Evolutionary conservation across 2,888 invertebrate species (phyloP).

Genomic region (Gymnocheta viridis): DNA sequence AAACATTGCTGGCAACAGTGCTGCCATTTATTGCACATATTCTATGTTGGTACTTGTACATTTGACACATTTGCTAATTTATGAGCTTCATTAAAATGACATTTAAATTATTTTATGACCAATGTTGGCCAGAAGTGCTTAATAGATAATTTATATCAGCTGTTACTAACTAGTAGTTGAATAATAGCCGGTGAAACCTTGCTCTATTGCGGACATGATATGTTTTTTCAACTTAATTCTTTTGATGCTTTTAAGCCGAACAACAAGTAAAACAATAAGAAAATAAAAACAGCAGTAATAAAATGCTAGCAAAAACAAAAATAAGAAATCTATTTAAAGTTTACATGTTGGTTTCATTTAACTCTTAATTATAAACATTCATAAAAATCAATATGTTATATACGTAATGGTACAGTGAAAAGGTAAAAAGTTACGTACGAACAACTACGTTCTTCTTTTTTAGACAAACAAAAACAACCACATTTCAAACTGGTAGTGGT

Average conservation of each 20-base stretch:
- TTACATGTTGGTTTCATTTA: no score
- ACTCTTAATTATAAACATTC: no score
- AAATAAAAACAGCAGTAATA: background rate
- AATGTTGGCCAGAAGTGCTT: conserved; percentile 68
- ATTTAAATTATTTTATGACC: conserved; percentile 71
- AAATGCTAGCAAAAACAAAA: conserved; percentile 7
- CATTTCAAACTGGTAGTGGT: no score
- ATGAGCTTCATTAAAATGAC: conserved; percentile 72
- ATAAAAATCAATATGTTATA: no score
- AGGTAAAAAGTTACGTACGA: no score
- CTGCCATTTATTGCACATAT: conserved; percentile 68
- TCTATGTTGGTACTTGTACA: conserved; percentile 59
- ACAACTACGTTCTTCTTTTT: no score
- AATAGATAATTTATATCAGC: conserved; percentile 69
- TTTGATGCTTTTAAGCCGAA: conserved; percentile 13
- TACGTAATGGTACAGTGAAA: no score
- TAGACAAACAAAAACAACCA: no score
- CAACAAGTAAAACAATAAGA: conserved; percentile 3
- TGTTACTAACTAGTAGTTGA: conserved; percentile 23
- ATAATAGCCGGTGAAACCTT: conserved; percentile 44
- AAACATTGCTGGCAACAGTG: conserved; percentile 66
- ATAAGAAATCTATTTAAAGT: no score
- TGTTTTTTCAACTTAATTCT: conserved; percentile 41
- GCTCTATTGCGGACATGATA: conserved; percentile 56
- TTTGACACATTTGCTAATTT: conserved; percentile 71